Evolutionary conservation across 2,797 vertebrate genomes (phyloP).

Genomic region (Leucoraja ocellata): DNA sequence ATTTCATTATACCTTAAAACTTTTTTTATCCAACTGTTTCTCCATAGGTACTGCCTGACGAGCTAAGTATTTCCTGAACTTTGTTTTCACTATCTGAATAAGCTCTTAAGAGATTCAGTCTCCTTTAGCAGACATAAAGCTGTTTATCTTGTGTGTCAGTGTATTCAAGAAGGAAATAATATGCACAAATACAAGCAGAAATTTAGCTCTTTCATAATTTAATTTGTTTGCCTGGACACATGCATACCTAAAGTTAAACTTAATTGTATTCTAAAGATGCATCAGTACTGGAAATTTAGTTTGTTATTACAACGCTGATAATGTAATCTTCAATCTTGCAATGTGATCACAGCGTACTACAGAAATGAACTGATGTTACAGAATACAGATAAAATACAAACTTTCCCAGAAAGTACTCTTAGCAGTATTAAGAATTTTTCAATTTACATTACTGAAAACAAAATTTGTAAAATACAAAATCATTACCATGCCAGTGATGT

Average conservation of each 20-base stretch:
- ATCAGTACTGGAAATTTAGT: not conserved
- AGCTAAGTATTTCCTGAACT: no score
- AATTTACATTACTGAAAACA: not conserved
- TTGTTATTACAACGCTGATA: not conserved
- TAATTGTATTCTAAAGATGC: not conserved
- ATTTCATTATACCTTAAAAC: no score
- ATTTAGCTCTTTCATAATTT: not conserved
- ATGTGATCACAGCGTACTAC: not conserved
- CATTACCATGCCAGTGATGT: not conserved
- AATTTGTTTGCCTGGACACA: not conserved
- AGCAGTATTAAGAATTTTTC: not conserved
- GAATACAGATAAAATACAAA: not conserved
- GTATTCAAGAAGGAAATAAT: not conserved
- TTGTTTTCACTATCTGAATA: no score
- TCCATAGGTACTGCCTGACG: no score
- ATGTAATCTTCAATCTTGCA: not conserved
- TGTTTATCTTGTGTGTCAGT: not conserved
- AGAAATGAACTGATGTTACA: not conserved
- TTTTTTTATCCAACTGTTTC: no score
- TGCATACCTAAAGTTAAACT: not conserved
- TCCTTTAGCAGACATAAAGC: not conserved
- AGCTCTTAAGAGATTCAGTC: no score
- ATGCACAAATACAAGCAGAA: not conserved
- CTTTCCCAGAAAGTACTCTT: conserved; percentile 32
- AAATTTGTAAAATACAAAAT: not conserved